phyloP scores from a whole-genome alignment of 2,113 vertebrate species.

The Fulmarus glacialis region DNA sequence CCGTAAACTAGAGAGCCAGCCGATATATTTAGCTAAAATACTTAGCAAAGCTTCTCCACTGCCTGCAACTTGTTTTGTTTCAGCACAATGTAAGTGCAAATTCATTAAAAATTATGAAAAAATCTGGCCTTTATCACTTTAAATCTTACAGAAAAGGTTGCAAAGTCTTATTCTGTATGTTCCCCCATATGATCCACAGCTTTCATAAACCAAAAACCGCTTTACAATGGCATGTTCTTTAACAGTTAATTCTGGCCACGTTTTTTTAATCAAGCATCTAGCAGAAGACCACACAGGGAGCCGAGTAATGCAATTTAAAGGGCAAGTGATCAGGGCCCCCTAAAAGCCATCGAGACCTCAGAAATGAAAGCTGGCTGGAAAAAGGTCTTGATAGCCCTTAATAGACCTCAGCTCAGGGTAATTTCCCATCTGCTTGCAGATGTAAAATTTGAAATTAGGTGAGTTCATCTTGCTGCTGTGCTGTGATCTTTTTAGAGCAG shows the following conservation, averaged over 20 bases:
- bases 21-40: not conserved
- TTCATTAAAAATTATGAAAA: not conserved
- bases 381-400: not conserved
- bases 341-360: not conserved
- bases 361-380: not conserved
- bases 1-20: not conserved
- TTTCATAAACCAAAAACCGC: not conserved
- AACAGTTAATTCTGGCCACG: not conserved
- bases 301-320: not conserved
- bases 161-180: not conserved
- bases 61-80: not conserved
- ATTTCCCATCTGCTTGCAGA: not conserved
- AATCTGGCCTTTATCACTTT: not conserved
- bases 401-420: fast-evolving
- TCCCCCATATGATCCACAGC: not conserved
- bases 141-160: not conserved
- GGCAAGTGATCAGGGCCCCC: not conserved
- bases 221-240: not conserved
- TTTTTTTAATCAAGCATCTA: not conserved
- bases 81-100: not conserved
- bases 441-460: not conserved
- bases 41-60: not conserved
- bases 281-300: not conserved
- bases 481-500: not conserved
- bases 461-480: not conserved